Base-by-base conservation (phyloP, 2,113 vertebrate genomes). In the Phrynocephalus versicolor region DNA sequence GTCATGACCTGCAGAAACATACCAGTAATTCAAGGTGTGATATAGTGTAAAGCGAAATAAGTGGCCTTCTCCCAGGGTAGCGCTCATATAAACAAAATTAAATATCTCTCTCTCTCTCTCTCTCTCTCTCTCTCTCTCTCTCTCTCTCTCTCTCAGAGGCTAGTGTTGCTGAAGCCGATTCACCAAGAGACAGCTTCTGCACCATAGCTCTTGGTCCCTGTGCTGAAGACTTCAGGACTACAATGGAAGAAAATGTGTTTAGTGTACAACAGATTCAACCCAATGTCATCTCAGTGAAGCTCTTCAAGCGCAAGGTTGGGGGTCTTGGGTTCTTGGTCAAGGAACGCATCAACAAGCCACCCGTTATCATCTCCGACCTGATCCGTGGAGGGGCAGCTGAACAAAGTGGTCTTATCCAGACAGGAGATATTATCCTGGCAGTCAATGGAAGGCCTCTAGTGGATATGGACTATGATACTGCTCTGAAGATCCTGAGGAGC, bases 311-410 rank as follows among this genome's bases (percentile, higher is more conserved):
- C 90, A 98, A 98, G 90, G 96, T 98, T 30, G 98, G 99, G 1
- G 99, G 98, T 64, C 96, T 99, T 89, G 99, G 99, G 27, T 99
- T 99, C 85, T 94, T 99, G 91, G 99, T 99, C 90, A 99, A 99
- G 95, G 98, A 99, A 89, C 96, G 98, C 14, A 95, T 99, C 82
- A 98, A 95, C 96, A 99, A 98, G 88, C 98, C 98, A 0, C 98
- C 98, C 0, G 97, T 99, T 91, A 98, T 99, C 79, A 96, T 99
- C 94, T 99, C 98, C 0, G 98, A 99, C 92, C 95, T 99, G 77
- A 99, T 99, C 89, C 97, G 97, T 1, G 98, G 99, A 0, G 98
- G 98, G 0, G 98, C 98, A 0, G 98, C 98, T 0, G 98, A 99
- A 94, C 98, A 99, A 95, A 99, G 98, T 0, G 98, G 98, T 89